Base-by-base conservation (phyloP, 2,113 vertebrate species). In the Festucalex cinctus region DNA sequence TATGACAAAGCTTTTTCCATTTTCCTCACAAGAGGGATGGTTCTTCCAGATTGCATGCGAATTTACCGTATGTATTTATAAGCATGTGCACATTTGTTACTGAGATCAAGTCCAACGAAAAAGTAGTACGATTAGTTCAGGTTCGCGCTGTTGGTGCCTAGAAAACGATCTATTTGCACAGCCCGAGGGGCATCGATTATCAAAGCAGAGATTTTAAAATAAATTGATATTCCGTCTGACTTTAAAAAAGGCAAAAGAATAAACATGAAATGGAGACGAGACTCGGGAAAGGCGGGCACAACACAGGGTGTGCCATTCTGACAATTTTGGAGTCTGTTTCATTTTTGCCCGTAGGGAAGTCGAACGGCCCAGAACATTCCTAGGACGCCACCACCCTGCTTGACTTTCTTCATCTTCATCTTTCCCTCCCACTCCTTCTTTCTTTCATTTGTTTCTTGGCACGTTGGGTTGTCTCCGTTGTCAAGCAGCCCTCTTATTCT, bases 341-440 rank as follows among this genome's bases (percentile, higher is more conserved):
- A 16, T 76, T 86, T n/a, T 82, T 68, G 77, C 67, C 77, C 20
- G 65, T 65, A 68, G 80, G 73, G 79, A 71, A 19, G 19, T 7
- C 62, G 65, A 75, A 65, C 75, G 83, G 73, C 80, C 68, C 74
- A 63, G 44, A 71, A 76, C 78, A 75, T 85, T 85, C 80, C 76
- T 71, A 3, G 13, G 60, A 57, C 46, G 24, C 71, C 79, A 74
- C 80, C 74, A 71, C 78, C 64, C 73, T 73, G 63, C 44, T 66
- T 73, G 0, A 24, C 60, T 20, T 60, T 64, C 57, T 66, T 65
- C 59, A 49, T 59, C 63, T 49, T 26, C 61, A 63, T 65, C 35
- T 22, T 69, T 43, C 22, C 26, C 63, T 58, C 66, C 62, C 64
- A n/a, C 65, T 73, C 19, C 9, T 13, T 57, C 44, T 76, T 74